Base-by-base conservation (phyloP, 2,888 invertebrate species). In the Seira sanloemensis region DNA sequence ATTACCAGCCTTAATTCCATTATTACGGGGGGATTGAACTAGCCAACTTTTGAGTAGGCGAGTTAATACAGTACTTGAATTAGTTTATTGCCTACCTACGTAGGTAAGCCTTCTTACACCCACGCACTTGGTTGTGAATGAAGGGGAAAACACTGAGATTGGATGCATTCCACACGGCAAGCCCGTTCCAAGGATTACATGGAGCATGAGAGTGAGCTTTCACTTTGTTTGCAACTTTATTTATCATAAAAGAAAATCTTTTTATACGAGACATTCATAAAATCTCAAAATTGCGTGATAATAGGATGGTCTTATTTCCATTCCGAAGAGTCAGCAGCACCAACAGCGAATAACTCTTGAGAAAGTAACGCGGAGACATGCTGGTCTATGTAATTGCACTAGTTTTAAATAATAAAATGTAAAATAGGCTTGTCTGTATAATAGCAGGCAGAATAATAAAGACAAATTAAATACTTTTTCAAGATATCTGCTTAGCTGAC, bases 101-200 rank as follows among this genome's bases (percentile, higher is more conserved):
- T 7, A 4, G 5, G 37, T 96, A 1, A 92, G 92, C 58, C 93
- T 95, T 0, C 91, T 94, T 1, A 95, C 96, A 0, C 94, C 94
- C 12, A 93, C 93, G 18, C 96, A 96, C 0, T 93, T 93, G 87
- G 95, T 96, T 90, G 94, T 96, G 0, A 37, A 37, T 37, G 93
- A 96, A 69, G 95, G 95, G 0, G 94, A 96, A 27, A 94, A 94
- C 90, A 95, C 96, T 24, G 94, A 94, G 90, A 94, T 97, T 89
- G 93, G 94, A 0, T 96, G 96, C 90, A 93, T 94, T 82, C 93
- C 94, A 5, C 92, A 93, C 1, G 96, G 96, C 0, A 94, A 94
- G 0, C 96, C 96, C 0, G 91, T 93, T 37, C 96, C 96, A 0
- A 92, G 94, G 1, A 93, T 96, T 27, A 94, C 93, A 9, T 96